phyloP scores from a whole-genome alignment of 2,888 invertebrate genomes.

The Eulithis prunata region DNA sequence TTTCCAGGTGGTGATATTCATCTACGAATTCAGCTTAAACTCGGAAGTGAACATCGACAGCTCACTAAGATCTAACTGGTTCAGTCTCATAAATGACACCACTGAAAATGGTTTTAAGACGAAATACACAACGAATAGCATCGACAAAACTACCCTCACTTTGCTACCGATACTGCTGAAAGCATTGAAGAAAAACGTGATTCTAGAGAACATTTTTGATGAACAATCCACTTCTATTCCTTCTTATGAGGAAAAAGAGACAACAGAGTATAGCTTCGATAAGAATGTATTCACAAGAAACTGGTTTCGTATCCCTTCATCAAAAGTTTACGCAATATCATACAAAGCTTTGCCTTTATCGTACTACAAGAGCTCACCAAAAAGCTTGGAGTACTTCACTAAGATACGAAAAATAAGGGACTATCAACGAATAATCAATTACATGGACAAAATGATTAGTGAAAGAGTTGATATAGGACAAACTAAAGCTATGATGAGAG shows the following conservation, averaged over 20 bases:
- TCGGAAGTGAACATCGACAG: constrained; percentile 45
- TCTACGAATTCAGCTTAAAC: constrained; percentile 66
- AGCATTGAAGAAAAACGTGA: constrained; percentile 61
- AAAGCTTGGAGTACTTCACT: constrained; percentile 67
- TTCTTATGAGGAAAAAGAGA: constrained; percentile 44
- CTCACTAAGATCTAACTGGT: constrained; percentile 54
- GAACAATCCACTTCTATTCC: constrained; percentile 55
- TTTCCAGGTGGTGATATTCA: constrained; percentile 70
- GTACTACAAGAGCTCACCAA: constrained; percentile 56
- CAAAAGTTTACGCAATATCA: constrained; percentile 57
- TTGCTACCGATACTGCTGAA: constrained; percentile 66
- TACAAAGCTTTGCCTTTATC: constrained; percentile 63
- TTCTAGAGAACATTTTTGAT: constrained; percentile 59
- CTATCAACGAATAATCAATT: constrained; percentile 66
- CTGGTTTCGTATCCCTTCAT: constrained; percentile 56
- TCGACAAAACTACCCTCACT: constrained; percentile 59
- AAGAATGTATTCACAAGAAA: constrained; percentile 58
- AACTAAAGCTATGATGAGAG: constrained; percentile 45
- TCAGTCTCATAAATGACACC: constrained; percentile 59
- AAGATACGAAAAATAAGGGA: constrained; percentile 69
- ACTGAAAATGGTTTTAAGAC: constrained; percentile 50
- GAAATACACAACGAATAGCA: constrained; percentile 50
- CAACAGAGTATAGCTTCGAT: constrained; percentile 52
- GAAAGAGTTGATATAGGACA: constrained; percentile 54
- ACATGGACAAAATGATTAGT: constrained; percentile 69